These are phyloP conservation scores for Caenorhabditis becei DNA, from an alignment of 2,888 invertebrate species.

Conservation along the genomic window DNA sequence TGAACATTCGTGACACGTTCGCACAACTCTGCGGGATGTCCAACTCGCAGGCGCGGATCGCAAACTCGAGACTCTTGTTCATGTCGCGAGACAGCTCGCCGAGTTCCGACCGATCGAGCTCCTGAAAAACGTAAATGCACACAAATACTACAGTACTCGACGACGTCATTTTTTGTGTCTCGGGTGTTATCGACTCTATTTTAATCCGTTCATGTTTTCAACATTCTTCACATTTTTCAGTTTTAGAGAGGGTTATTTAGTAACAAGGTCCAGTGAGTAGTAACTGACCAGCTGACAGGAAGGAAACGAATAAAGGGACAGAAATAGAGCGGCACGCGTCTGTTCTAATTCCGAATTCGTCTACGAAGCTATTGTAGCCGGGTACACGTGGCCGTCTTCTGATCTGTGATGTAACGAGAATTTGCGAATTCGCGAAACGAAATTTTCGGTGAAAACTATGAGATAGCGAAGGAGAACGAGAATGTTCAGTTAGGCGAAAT, in stretches of 20 bases:
- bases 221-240: constrained; percentile 36
- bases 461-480: no score
- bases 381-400: neutral
- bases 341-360: neutral
- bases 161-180: constrained; percentile 20
- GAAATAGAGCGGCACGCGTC: neutral
- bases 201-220: constrained; percentile 41
- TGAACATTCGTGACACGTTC: constrained; percentile 87
- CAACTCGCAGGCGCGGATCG: constrained; percentile 89
- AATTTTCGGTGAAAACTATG: no score
- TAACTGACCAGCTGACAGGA: neutral
- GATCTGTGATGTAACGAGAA: neutral
- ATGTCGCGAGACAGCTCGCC: constrained; percentile 73
- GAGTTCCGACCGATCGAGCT: constrained; percentile 65
- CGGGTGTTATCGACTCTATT: constrained; percentile 18
- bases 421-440: neutral
- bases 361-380: neutral
- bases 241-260: constrained; percentile 5
- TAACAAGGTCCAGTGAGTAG: no score
- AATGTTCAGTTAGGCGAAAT: no score
- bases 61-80: constrained; percentile 89
- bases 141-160: constrained; percentile 12
- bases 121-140: no score
- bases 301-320: neutral
- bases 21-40: constrained; percentile 92